Conservation (phyloP, 1,140 invertebrate species). For the Habropoda laboriosa region DNA sequence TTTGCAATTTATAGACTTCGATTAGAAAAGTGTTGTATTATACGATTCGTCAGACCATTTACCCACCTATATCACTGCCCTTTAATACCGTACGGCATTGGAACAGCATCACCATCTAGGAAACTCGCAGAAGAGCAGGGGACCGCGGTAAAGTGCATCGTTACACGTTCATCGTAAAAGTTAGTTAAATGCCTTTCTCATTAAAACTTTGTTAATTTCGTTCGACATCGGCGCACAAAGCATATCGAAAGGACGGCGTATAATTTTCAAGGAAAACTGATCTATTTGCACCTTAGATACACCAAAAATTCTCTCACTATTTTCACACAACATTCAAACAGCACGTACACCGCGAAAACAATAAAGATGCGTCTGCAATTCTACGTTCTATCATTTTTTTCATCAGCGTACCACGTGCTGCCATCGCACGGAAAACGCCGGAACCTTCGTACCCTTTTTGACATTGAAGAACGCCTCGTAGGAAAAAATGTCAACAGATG, state of each 20-base stretch:
- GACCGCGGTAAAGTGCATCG: slow-evolving; percentile 41
- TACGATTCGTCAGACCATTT: slow-evolving; percentile 4
- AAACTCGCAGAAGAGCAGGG: slow-evolving; percentile 40
- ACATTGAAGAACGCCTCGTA: slow-evolving; percentile 40
- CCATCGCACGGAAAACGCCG: slow-evolving; percentile 63
- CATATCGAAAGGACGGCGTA: neutral
- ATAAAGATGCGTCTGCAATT: neutral
- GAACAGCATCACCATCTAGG: slow-evolving; percentile 47
- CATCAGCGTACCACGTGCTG: slow-evolving; percentile 55
- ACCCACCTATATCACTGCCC: slow-evolving; percentile 25
- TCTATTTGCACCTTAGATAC: neutral
- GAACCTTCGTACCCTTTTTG: slow-evolving; percentile 57
- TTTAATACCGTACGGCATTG: slow-evolving; percentile 34
- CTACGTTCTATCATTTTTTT: neutral
- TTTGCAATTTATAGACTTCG: neutral
- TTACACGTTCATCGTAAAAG: slow-evolving; percentile 63
- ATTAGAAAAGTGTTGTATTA: neutral
- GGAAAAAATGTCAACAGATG: slow-evolving; percentile 72
- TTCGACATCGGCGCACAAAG: slow-evolving; percentile 20
- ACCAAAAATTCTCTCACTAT: neutral
- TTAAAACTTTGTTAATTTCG: slow-evolving; percentile 72
- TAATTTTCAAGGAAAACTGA: slow-evolving; percentile 5
- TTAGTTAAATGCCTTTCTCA: slow-evolving; percentile 71
- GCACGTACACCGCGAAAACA: too few relatives aligned
- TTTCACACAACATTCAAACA: neutral